Evolutionary conservation across 2,888 invertebrate genomes (phyloP).

Genomic region (Apamea sordens): DNA sequence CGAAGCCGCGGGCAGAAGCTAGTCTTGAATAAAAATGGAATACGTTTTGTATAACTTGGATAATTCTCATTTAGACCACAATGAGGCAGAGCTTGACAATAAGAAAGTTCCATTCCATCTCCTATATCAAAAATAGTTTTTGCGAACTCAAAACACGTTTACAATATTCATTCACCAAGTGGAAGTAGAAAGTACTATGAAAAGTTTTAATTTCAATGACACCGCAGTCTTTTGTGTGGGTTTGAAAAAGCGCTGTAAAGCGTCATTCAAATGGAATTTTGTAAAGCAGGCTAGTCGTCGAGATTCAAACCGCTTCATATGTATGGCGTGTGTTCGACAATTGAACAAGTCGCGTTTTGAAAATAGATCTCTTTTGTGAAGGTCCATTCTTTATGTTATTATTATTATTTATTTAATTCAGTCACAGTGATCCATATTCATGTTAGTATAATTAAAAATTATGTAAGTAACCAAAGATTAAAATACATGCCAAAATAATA

Average conservation of each 20-base stretch:
- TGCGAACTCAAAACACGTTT: slow-evolving; percentile 65
- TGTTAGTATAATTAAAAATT: too few relatives aligned
- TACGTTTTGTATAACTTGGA: slow-evolving; percentile 34
- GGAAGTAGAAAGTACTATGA: slow-evolving; percentile 21
- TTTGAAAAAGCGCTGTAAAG: slow-evolving; percentile 51
- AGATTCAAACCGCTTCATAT: slow-evolving; percentile 50
- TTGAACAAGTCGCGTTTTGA: slow-evolving; percentile 48
- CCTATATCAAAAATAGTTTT: slow-evolving; percentile 62
- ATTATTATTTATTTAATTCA: too few relatives aligned
- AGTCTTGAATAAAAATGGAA: slow-evolving; percentile 25
- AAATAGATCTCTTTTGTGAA: slow-evolving; percentile 40
- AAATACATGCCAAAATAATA: too few relatives aligned
- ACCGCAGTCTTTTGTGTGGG: slow-evolving; percentile 40
- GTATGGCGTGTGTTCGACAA: slow-evolving; percentile 43
- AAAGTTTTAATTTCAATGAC: slow-evolving; percentile 57
- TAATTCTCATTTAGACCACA: slow-evolving; percentile 57
- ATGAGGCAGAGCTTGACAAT: slow-evolving; percentile 41
- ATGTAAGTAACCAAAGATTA: too few relatives aligned
- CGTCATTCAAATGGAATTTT: slow-evolving; percentile 54
- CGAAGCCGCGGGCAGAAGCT: too few relatives aligned
- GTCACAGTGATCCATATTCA: too few relatives aligned
- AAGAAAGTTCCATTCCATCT: slow-evolving; percentile 53
- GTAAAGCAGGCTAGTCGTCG: slow-evolving; percentile 55
- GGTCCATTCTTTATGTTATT: slow-evolving; percentile 7
- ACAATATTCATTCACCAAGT: slow-evolving; percentile 55